Evolutionary conservation across 92 coral and sea anemone genomes (phyloP).

Genomic region (Muricea muricata): DNA sequence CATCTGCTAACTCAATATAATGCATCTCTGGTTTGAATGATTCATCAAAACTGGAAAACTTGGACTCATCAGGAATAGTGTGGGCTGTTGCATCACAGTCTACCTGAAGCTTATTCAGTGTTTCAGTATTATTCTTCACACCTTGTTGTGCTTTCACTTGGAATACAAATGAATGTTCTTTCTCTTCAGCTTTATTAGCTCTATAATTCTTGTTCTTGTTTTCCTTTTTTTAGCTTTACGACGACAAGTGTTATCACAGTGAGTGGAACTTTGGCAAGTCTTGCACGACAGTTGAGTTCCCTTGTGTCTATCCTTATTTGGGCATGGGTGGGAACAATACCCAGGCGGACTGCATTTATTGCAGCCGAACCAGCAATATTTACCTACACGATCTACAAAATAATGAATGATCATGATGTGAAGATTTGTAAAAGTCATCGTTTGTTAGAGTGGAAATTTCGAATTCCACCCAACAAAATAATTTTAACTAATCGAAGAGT

Average conservation of each 20-base stretch:
- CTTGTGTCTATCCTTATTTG: conserved; percentile 19
- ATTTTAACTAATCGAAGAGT: no score
- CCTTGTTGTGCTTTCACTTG: background rate
- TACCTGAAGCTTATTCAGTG: conserved; percentile 7
- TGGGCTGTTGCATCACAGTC: conserved; percentile 56
- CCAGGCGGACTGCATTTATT: background rate
- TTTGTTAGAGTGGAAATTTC: no score
- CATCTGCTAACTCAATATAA: conserved; percentile 57
- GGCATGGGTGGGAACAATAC: background rate
- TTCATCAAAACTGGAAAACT: conserved; percentile 52
- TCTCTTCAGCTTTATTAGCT: conserved; percentile 43
- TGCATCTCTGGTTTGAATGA: conserved; percentile 38
- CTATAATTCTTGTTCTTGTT: conserved; percentile 2
- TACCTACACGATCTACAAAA: no score
- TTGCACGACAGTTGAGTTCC: background rate
- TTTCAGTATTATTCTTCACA: background rate
- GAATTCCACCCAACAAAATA: no score
- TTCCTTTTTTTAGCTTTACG: background rate
- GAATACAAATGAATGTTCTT: background rate
- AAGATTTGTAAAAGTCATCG: no score
- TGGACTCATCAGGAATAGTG: conserved; percentile 42
- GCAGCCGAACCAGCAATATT: no score
- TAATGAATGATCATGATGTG: no score
- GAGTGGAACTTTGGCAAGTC: background rate
- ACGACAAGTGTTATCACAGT: background rate